These are phyloP conservation scores for Lasaia peninsularis DNA, from an alignment of 1,140 invertebrate species.

Conservation along the genomic window DNA sequence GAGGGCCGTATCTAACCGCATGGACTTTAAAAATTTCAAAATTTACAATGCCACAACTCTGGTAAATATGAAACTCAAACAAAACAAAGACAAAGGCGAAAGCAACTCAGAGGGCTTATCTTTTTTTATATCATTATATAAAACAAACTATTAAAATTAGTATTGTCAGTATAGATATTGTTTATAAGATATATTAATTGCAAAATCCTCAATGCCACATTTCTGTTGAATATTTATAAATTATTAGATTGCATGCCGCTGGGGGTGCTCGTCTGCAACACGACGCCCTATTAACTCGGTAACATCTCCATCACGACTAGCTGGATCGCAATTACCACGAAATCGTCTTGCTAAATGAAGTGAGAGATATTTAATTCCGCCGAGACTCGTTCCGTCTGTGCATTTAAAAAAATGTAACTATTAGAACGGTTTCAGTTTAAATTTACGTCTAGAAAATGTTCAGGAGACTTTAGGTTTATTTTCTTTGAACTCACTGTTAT, in stretches of 20 bases:
- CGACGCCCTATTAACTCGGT: slow-evolving; percentile 2
- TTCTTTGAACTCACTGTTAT: neutral
- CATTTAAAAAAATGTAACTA: neutral
- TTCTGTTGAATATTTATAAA: slow-evolving; percentile 2
- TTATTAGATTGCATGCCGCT: neutral
- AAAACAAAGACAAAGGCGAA: too few relatives aligned
- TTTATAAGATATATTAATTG: neutral
- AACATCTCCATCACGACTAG: slow-evolving; percentile 3
- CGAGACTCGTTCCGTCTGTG: neutral
- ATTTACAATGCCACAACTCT: too few relatives aligned
- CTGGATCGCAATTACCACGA: slow-evolving; percentile 8
- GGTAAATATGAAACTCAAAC: too few relatives aligned
- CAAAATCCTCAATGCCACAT: neutral
- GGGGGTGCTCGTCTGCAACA: neutral
- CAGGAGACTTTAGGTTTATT: neutral
- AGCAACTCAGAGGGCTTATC: too few relatives aligned
- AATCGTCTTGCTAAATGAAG: slow-evolving; percentile 7
- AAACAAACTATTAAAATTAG: too few relatives aligned
- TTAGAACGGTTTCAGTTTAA: neutral
- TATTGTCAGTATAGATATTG: too few relatives aligned
- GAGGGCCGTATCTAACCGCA: too few relatives aligned
- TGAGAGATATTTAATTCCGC: slow-evolving; percentile 2
- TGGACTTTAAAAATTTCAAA: too few relatives aligned
- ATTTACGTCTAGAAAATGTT: neutral
- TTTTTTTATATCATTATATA: too few relatives aligned